Conservation (phyloP, 2,113 vertebrate species). For the Etheostoma cragini region DNA sequence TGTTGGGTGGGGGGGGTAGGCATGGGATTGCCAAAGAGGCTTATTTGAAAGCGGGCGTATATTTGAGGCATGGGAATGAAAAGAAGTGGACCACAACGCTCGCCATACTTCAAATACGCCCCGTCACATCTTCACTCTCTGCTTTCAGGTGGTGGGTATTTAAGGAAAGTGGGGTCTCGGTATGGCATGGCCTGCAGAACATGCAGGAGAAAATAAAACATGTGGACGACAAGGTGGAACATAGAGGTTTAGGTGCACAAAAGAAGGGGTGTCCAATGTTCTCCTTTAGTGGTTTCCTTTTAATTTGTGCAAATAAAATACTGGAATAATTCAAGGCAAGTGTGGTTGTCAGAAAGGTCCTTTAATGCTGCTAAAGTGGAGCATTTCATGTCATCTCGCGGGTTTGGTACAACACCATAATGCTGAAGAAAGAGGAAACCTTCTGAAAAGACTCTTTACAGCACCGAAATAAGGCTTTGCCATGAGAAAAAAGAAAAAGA, state of each 20-base stretch:
- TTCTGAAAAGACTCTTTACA: conserved; percentile 35
- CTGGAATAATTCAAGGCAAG: conserved; percentile 24
- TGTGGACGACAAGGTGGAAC: conserved; percentile 49
- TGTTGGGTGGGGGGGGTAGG: conserved; percentile 56
- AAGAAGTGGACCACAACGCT: conserved; percentile 83
- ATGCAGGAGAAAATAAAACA: conserved; percentile 54
- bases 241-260: conserved; percentile 53
- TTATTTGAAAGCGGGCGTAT: conserved; percentile 82
- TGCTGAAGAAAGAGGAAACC: conserved; percentile 35
- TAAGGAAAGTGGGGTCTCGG: conserved; percentile 65
- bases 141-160: conserved; percentile 52
- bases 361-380: conserved; percentile 35
- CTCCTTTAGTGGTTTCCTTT: conserved; percentile 28
- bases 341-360: conserved; percentile 41
- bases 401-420: conserved; percentile 32
- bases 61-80: conserved; percentile 79
- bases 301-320: conserved; percentile 48
- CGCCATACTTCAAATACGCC: conserved; percentile 82
- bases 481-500: background rate
- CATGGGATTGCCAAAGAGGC: conserved; percentile 77
- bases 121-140: conserved; percentile 84
- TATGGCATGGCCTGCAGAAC: conserved; percentile 61
- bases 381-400: conserved; percentile 35
- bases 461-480: conserved; percentile 32
- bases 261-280: conserved; percentile 26